phyloP scores from a whole-genome alignment of 2,888 invertebrate genomes.

The Oegoconia quadripuncta region DNA sequence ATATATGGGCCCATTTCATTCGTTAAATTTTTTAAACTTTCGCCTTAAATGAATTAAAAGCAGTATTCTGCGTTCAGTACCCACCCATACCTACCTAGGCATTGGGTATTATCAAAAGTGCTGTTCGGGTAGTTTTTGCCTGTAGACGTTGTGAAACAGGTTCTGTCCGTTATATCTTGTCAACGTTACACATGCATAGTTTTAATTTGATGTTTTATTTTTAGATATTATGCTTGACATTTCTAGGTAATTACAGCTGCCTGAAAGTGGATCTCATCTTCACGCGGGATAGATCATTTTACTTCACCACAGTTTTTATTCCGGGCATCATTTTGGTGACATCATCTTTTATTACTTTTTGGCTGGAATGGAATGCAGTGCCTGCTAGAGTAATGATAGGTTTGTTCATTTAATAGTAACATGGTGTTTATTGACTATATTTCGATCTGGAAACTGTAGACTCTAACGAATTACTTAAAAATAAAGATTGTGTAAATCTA shows the following conservation, averaged over 20 bases:
- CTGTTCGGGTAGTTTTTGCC: not conserved
- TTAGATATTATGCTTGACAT: constrained; percentile 68
- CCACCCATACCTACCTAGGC: not conserved
- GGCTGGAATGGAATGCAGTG: constrained; percentile 98
- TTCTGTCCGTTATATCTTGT: constrained; percentile 20
- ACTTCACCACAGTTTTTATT: constrained; percentile 98
- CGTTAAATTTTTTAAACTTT: too few relatives aligned
- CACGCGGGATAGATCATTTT: constrained; percentile 96
- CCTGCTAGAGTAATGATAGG: constrained; percentile 98
- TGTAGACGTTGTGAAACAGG: constrained; percentile 10
- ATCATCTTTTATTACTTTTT: constrained; percentile 97
- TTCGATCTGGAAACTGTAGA: not conserved
- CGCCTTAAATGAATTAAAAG: too few relatives aligned
- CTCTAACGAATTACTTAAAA: not conserved
- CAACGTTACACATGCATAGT: constrained; percentile 33
- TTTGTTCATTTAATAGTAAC: constrained; percentile 65
- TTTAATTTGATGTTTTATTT: constrained; percentile 40
- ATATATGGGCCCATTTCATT: constrained; percentile 2
- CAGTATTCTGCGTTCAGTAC: too few relatives aligned
- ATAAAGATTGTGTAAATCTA: too few relatives aligned
- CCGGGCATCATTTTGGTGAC: constrained; percentile 97
- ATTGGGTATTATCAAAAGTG: not conserved
- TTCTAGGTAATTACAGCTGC: constrained; percentile 97
- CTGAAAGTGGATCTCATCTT: constrained; percentile 95
- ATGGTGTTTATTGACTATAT: constrained; percentile 7